Percentiles rank a stretch among this genome's conserved stretches.
Evolutionary conservation across 2,888 invertebrate genomes (phyloP).

Genomic region (Oscheius sp.): DNA sequence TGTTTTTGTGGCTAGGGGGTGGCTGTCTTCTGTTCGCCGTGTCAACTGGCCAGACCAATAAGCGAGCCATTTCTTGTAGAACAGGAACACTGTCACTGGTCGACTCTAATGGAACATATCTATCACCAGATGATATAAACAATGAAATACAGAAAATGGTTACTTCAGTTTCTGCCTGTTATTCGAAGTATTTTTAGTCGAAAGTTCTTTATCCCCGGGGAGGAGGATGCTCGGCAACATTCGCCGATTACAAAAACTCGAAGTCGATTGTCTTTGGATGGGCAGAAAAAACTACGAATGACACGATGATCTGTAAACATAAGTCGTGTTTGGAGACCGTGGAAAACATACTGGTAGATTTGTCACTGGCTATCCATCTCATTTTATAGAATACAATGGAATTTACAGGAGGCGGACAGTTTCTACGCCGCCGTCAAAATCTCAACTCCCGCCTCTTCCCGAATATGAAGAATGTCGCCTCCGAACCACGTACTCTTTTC

Average conservation of each 20-base stretch:
- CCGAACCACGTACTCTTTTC: not conserved
- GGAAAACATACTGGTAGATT: constrained; percentile 2
- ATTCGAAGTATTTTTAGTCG: not conserved
- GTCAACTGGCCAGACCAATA: too few relatives aligned
- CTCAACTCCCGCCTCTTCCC: not conserved
- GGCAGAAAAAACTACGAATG: not conserved
- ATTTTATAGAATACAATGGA: too few relatives aligned
- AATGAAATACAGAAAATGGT: not conserved
- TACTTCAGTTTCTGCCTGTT: too few relatives aligned
- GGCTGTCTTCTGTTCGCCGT: too few relatives aligned
- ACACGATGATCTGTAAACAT: not conserved
- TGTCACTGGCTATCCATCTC: not conserved
- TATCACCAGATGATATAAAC: too few relatives aligned
- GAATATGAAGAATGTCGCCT: not conserved
- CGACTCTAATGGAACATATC: too few relatives aligned
- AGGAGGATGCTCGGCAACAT: not conserved
- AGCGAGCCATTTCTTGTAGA: too few relatives aligned
- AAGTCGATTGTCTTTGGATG: not conserved
- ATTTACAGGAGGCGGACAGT: not conserved
- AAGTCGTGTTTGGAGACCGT: not conserved
- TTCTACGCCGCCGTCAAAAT: not conserved
- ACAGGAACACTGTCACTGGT: too few relatives aligned
- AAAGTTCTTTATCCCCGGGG: not conserved
- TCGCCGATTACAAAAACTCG: not conserved
- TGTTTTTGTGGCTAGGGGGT: too few relatives aligned